These are phyloP conservation scores for Limnephilus auricula DNA, from an alignment of 2,888 invertebrate genomes.

Conservation along the genomic window DNA sequence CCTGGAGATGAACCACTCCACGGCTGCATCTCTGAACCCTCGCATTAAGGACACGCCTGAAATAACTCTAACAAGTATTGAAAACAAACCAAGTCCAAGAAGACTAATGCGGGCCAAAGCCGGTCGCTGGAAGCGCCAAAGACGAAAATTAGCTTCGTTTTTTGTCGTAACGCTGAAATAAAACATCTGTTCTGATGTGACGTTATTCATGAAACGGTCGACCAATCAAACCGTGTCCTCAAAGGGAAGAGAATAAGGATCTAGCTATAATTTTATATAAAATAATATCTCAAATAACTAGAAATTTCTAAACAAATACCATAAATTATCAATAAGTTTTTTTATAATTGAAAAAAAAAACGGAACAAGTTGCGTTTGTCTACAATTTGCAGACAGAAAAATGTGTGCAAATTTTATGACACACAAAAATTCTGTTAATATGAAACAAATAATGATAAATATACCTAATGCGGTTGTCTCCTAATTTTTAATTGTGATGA, in stretches of 20 bases:
- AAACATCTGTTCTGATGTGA: not conserved
- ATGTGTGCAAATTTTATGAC: no score
- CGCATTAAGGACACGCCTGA: conserved; percentile 11
- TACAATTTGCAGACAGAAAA: no score
- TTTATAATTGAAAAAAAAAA: no score
- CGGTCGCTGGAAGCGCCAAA: not conserved
- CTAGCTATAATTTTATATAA: not conserved
- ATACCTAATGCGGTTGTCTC: no score
- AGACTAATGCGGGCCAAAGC: not conserved
- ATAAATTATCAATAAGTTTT: no score
- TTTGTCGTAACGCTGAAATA: not conserved
- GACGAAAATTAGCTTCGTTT: not conserved
- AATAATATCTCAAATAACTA: no score
- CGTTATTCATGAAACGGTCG: not conserved
- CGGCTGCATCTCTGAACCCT: not conserved
- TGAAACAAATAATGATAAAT: no score
- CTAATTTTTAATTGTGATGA: no score
- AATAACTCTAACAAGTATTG: conserved; percentile 29
- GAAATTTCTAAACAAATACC: no score
- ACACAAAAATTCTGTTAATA: no score
- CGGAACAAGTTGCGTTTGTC: no score
- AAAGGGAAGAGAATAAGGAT: not conserved
- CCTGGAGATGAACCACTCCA: not conserved
- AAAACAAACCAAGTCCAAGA: conserved; percentile 24
- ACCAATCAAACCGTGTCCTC: not conserved